Percentiles rank a stretch among this genome's conserved stretches.
Conservation (phyloP, 2,888 invertebrate genomes). For the Entomobrya proxima region DNA sequence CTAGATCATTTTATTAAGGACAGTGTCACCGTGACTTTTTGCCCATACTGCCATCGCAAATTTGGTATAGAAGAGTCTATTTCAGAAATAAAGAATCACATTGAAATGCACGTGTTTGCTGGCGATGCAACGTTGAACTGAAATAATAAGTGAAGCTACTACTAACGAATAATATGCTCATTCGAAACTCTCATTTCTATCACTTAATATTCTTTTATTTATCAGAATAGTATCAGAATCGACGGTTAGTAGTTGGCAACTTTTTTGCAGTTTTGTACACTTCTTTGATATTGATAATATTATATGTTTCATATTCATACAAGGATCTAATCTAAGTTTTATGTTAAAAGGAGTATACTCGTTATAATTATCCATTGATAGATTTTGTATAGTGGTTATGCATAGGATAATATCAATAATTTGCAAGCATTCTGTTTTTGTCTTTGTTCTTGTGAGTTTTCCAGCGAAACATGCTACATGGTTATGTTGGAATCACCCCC, state of each 20-base stretch:
- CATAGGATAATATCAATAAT: too few relatives aligned
- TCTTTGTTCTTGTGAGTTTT: too few relatives aligned
- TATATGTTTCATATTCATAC: too few relatives aligned
- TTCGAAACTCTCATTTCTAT: neutral
- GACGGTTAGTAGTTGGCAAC: neutral
- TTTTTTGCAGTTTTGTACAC: too few relatives aligned
- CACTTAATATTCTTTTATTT: neutral
- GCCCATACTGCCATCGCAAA: conserved; percentile 53
- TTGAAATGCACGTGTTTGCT: conserved; percentile 65
- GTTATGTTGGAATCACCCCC: too few relatives aligned
- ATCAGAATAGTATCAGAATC: neutral
- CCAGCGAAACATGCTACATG: too few relatives aligned
- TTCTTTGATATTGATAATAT: too few relatives aligned
- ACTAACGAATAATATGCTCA: neutral
- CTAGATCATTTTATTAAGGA: neutral
- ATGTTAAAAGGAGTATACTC: too few relatives aligned
- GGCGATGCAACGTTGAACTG: conserved; percentile 37
- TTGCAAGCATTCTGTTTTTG: too few relatives aligned
- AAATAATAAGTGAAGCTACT: neutral
- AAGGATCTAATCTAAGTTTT: too few relatives aligned
- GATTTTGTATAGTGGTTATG: too few relatives aligned
- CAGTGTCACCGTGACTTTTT: conserved; percentile 33
- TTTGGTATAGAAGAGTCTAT: conserved; percentile 60
- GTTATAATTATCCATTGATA: too few relatives aligned
- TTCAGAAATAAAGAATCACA: conserved; percentile 64